Evolutionary conservation across 1,140 invertebrate species (phyloP).

Genomic region (Drosophila santomea): DNA sequence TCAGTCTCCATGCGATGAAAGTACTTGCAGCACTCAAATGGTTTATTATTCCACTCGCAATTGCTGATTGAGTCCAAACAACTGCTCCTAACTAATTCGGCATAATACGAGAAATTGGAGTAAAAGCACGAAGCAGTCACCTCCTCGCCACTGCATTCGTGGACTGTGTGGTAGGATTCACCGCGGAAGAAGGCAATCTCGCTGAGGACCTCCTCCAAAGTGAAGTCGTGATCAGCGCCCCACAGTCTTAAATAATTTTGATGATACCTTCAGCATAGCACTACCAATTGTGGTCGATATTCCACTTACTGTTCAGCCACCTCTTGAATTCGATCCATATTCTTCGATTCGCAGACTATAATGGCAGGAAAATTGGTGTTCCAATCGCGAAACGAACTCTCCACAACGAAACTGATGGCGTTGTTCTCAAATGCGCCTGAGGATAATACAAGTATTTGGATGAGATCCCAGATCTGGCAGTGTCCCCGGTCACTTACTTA

Average conservation of each 20-base stretch:
- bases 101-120: constrained; percentile 86
- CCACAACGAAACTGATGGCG: constrained; percentile 89
- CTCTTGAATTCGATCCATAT: constrained; percentile 86
- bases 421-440: constrained; percentile 82
- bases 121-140: constrained; percentile 86
- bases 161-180: constrained; percentile 88
- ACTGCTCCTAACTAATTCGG: constrained; percentile 86
- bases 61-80: constrained; percentile 86
- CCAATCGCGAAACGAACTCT: constrained; percentile 90
- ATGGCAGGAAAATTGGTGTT: constrained; percentile 89
- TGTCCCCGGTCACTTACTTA: constrained; percentile 71
- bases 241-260: constrained; percentile 85
- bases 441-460: neutral
- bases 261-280: neutral
- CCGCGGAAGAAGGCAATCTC: constrained; percentile 89
- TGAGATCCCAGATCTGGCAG: neutral
- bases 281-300: too few relatives aligned
- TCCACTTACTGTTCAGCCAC: constrained; percentile 86
- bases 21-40: constrained; percentile 88
- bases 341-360: constrained; percentile 88
- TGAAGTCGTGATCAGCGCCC: constrained; percentile 88
- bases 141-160: constrained; percentile 86
- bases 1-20: constrained; percentile 88
- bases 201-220: constrained; percentile 88
- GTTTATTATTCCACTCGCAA: constrained; percentile 87